phyloP scores from a whole-genome alignment of 2,888 invertebrate genomes.

The Elegia similella region DNA sequence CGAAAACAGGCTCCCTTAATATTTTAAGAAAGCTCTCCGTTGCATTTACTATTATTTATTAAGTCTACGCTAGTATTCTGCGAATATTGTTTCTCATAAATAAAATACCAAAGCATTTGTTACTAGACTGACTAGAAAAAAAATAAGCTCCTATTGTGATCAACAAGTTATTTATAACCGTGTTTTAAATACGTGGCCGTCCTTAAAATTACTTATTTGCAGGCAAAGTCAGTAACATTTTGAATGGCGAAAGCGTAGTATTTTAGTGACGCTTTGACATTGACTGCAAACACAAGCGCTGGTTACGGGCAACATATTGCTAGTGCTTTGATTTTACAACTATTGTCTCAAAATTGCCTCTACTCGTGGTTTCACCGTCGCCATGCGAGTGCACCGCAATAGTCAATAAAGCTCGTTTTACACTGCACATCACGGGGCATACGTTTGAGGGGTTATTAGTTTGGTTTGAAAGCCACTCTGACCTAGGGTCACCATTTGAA shows the following conservation, averaged over 20 bases:
- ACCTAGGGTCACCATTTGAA: background rate
- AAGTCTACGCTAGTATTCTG: too few relatives aligned
- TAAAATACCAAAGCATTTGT: too few relatives aligned
- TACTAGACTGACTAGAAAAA: too few relatives aligned
- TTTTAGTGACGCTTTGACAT: background rate
- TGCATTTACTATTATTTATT: too few relatives aligned
- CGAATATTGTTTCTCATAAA: too few relatives aligned
- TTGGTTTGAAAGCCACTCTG: slow-evolving; percentile 19
- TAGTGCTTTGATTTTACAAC: slow-evolving; percentile 4
- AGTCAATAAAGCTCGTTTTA: slow-evolving; percentile 18
- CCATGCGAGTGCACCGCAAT: slow-evolving; percentile 5
- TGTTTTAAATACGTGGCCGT: too few relatives aligned
- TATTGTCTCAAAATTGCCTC: slow-evolving; percentile 11
- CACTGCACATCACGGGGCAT: slow-evolving; percentile 10
- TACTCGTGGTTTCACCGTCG: slow-evolving; percentile 8
- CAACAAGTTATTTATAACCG: too few relatives aligned
- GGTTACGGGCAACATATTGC: slow-evolving; percentile 3
- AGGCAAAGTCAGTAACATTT: too few relatives aligned
- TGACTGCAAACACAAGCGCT: background rate
- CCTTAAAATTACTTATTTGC: too few relatives aligned
- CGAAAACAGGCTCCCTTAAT: too few relatives aligned
- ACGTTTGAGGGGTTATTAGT: slow-evolving; percentile 20
- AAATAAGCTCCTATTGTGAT: too few relatives aligned
- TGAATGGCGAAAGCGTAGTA: background rate
- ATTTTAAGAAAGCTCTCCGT: too few relatives aligned